Conservation (phyloP, 1,140 invertebrate species). For the Aphelenchoides besseyi region DNA sequence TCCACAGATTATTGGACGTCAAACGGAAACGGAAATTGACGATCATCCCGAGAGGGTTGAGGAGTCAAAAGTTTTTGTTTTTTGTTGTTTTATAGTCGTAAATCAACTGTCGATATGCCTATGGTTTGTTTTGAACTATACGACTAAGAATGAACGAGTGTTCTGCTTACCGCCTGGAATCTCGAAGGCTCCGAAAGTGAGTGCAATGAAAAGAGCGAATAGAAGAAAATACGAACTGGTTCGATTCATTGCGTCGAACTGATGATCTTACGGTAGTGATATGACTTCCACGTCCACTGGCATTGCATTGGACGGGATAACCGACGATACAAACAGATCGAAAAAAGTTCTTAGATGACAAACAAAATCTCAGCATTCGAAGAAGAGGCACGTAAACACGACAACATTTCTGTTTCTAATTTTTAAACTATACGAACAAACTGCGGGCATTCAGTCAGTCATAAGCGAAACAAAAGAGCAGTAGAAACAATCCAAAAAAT, state of each 20-base stretch:
- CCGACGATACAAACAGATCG: neutral
- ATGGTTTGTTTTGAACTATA: no score
- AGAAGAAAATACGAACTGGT: no score
- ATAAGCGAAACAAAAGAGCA: neutral
- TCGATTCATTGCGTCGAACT: no score
- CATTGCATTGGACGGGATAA: no score
- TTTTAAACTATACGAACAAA: neutral
- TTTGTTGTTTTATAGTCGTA: no score
- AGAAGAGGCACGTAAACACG: neutral
- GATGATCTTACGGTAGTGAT: no score
- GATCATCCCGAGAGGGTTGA: no score
- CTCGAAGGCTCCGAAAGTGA: slow-evolving; percentile 5
- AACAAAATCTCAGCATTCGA: slow-evolving; percentile 1
- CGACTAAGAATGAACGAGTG: no score
- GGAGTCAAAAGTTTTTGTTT: no score
- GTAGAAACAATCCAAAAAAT: slow-evolving; percentile 2
- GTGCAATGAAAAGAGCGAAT: neutral
- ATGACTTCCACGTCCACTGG: no score
- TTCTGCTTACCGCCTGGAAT: slow-evolving; percentile 28
- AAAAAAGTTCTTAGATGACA: neutral
- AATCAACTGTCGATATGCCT: no score
- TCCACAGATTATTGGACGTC: neutral
- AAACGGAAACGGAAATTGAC: neutral
- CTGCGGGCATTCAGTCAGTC: neutral
- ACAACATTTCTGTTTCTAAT: no score